Evolutionary conservation across 2,113 vertebrate genomes (phyloP), one percentile per base, ranked within the genome.

Genomic region (Panthera tigris): DNA sequence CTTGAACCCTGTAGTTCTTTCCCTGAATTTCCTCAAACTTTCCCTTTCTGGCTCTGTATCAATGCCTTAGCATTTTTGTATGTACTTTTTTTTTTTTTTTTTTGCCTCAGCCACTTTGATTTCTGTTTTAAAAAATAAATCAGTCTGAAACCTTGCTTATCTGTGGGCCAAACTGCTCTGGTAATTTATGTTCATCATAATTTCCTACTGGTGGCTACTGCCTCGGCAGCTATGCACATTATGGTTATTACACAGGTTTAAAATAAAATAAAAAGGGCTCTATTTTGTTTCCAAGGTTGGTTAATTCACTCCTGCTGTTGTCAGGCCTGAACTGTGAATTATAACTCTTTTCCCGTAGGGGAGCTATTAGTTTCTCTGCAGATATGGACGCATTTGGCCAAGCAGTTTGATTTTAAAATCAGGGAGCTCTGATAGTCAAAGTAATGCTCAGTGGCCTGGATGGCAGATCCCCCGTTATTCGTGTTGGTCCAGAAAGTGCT

Each of bases 221-320:
- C 88, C n/a, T 97, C 76, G 89, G 78, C 78, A 86, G 80, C 66
- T 93, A n/a, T 12, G 36, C 95, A 95, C 48, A 89, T 80, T 48
- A 88, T 94, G 95, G 96, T 96, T 96, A 97, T 96, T 97, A 98
- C 97, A 91, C 68, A 98, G 86, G 45, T 93, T 97, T 94, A 89
- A 94, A 95, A 91, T 92, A 91, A 91, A 95, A 80, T 95, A 95
- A 95, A 96, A 98, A 96, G 6, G 25, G 71, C 19, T 97, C 61
- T 71, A 90, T 84, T 98, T 97, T 97, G 95, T 86, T 97, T 90
- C 91, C 81, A 95, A 94, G 96, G 9, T 94, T 97, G 91, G 91
- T 94, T 98, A 98, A 98, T 98, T 98, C 94, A 94, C 94, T 97
- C 91, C 66, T 89, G 89, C 94, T 94, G 85, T 93, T 96, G 96